Base-by-base conservation (phyloP, 2,113 vertebrate genomes). In the Rhegmatorhina hoffmannsi region DNA sequence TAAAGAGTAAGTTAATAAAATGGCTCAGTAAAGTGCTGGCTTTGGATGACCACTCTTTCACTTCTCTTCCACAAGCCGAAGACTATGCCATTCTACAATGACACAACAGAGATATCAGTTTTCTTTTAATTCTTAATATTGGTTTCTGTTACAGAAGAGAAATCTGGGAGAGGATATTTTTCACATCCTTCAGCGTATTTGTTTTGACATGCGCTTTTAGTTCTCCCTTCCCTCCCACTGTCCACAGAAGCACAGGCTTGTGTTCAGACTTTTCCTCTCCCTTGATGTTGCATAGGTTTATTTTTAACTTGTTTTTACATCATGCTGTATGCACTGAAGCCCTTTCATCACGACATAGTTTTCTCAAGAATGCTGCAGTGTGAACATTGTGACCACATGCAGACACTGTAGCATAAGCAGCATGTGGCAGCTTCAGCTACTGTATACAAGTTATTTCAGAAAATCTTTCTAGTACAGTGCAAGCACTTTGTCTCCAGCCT, bases 381-480 rank as follows among this genome's bases (percentile, higher is more conserved):
- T 58, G 78, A 96, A 81, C 50, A 46, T 24, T 64, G 68, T 81
- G 96, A 97, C 97, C 97, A 97, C 98, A 97, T 96, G 87, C 97
- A 98, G 97, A 95, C 68, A 70, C 62, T 66, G 62, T 5, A 92
- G 75, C 25, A 7, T 5, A 63, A 94, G 60, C 55, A 97, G 95
- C 97, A 96, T 95, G 96, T 77, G 95, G 97, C 94, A 97, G 96
- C 91, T 97, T 94, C 97, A 95, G 96, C 94, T 98, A 96, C 95
- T 94, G 93, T 86, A 84, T 85, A 80, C 68, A 87, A 73, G 46
- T 78, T 70, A 81, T 52, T 96, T 95, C 77, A 92, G 84, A 91
- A 81, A 79, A 59, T 7, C 68, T 96, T 87, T 68, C 64, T 84
- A 92, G 92, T 34, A 21, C 8, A 90, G 68, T 58, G 56, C 55